A percentile compares a stretch with the other conserved stretches of the same genome.
These are phyloP conservation scores for Megaleporinus macrocephalus DNA, from an alignment of 2,113 vertebrate genomes.

Conservation along the genomic window DNA sequence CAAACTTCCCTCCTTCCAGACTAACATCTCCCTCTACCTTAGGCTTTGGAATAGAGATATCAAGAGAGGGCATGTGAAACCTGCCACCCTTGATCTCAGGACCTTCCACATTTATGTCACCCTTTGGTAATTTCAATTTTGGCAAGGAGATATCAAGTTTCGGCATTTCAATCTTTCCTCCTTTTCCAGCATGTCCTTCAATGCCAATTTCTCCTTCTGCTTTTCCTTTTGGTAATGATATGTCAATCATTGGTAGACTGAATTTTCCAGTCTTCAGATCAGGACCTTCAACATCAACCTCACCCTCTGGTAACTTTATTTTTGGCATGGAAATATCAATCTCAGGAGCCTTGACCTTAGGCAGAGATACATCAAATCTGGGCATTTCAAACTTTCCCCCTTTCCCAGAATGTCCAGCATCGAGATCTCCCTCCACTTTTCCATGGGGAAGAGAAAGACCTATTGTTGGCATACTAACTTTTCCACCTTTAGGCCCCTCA, in stretches of 20 bases:
- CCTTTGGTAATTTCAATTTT: not conserved
- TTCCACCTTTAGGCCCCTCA: constrained; percentile 21
- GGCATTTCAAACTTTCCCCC: constrained; percentile 40
- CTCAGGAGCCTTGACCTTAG: constrained; percentile 59
- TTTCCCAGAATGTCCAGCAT: not conserved
- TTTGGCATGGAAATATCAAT: constrained; percentile 55
- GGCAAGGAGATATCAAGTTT: constrained; percentile 42
- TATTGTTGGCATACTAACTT: constrained; percentile 60
- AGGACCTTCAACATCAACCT: constrained; percentile 40
- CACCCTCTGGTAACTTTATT: constrained; percentile 44
- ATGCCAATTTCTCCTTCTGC: not conserved
- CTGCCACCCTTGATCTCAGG: constrained; percentile 30
- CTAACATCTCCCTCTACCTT: constrained; percentile 27
- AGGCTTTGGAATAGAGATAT: constrained; percentile 55
- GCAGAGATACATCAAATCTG: constrained; percentile 63
- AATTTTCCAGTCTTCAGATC: constrained; percentile 36
- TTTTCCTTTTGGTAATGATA: constrained; percentile 59
- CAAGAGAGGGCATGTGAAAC: constrained; percentile 32
- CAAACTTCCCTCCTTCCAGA: not conserved
- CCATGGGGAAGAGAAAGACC: not conserved
- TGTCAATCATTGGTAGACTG: constrained; percentile 31
- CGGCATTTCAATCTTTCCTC: not conserved
- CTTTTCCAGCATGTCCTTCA: constrained; percentile 13
- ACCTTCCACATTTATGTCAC: not conserved
- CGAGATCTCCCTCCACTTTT: not conserved